These are phyloP conservation scores for Sinotaia quadrata DNA, from an alignment of 2,888 invertebrate species.

Conservation along the genomic window DNA sequence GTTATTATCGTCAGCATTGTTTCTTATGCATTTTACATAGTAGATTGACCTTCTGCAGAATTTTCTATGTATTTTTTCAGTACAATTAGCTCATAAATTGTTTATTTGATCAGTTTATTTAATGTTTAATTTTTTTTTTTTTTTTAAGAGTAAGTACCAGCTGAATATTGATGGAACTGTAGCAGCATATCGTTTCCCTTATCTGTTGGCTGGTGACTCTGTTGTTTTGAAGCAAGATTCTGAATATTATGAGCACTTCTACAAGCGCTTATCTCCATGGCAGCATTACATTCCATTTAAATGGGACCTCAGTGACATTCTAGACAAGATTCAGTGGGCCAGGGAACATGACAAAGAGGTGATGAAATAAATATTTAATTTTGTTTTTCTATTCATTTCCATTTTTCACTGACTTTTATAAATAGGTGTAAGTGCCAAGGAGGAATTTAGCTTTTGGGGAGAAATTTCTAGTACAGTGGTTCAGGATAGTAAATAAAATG, in stretches of 20 bases:
- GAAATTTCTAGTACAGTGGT: too few relatives aligned
- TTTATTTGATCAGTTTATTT: background rate
- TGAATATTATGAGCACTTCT: constrained; percentile 95
- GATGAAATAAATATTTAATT: constrained; percentile 16
- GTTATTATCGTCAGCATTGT: too few relatives aligned
- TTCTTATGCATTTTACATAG: too few relatives aligned
- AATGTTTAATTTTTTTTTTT: background rate
- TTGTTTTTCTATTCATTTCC: too few relatives aligned
- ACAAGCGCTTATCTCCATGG: constrained; percentile 81
- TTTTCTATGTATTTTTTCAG: too few relatives aligned
- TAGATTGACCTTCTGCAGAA: too few relatives aligned
- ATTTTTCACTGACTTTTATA: background rate
- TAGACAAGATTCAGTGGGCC: constrained; percentile 78
- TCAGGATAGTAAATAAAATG: too few relatives aligned
- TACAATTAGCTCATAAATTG: too few relatives aligned
- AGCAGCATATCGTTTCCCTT: constrained; percentile 94
- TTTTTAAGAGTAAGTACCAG: constrained; percentile 92
- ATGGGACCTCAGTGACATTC: constrained; percentile 84
- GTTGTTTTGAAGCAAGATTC: constrained; percentile 93
- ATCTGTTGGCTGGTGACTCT: constrained; percentile 89
- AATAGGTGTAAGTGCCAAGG: too few relatives aligned
- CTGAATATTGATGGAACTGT: constrained; percentile 96
- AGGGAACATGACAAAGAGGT: constrained; percentile 69
- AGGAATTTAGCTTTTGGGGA: too few relatives aligned
- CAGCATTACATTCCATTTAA: constrained; percentile 89